These are phyloP conservation scores for Cyclopterus lumpus DNA, from an alignment of 2,797 vertebrate genomes.

Conservation along the genomic window DNA sequence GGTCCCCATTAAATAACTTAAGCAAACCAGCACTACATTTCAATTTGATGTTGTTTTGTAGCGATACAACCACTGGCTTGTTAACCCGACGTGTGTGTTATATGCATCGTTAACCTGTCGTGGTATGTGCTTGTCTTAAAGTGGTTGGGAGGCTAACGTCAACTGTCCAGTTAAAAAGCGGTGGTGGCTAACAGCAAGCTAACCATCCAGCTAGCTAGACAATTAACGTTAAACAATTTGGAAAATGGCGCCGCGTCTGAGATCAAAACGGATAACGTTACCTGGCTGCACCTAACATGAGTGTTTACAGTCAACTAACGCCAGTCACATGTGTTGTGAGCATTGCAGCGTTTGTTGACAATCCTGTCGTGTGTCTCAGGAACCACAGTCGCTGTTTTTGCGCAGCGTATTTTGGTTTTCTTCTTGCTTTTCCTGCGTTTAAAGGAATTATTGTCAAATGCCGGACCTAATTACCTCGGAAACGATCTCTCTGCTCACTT, in stretches of 20 bases:
- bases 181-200: slow-evolving; percentile 31
- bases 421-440: neutral
- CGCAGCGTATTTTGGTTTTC: neutral
- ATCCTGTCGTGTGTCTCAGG: slow-evolving; percentile 10
- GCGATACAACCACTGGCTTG: neutral
- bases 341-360: slow-evolving; percentile 49
- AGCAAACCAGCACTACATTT: neutral
- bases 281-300: neutral
- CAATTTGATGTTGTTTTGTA: neutral
- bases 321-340: neutral
- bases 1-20: slow-evolving; percentile 6
- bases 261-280: slow-evolving; percentile 35
- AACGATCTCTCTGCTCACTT: neutral
- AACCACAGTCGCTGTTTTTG: slow-evolving; percentile 11
- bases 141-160: slow-evolving; percentile 9
- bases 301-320: slow-evolving; percentile 46
- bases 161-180: slow-evolving; percentile 15
- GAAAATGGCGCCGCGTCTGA: slow-evolving; percentile 53
- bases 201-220: slow-evolving; percentile 39
- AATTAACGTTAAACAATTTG: slow-evolving; percentile 52
- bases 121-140: neutral
- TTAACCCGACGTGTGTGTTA: neutral
- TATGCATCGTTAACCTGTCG: neutral
- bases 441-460: neutral
- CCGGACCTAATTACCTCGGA: neutral